phyloP scores from a whole-genome alignment of 2,888 invertebrate genomes.

The Eristalinus aeneus region DNA sequence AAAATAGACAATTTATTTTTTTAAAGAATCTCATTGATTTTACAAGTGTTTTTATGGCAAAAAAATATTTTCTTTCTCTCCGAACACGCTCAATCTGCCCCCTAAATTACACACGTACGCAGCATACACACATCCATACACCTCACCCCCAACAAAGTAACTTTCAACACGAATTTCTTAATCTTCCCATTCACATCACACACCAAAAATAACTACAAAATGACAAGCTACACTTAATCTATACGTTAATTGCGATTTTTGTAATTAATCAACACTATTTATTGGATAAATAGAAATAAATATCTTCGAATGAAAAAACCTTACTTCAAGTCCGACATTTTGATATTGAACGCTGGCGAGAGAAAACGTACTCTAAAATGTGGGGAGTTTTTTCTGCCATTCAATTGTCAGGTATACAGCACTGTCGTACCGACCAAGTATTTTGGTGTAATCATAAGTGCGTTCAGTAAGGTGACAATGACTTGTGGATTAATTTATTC shows the following conservation, averaged over 20 bases:
- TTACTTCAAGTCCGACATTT: conserved; percentile 80
- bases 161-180: conserved; percentile 33
- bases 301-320: conserved; percentile 71
- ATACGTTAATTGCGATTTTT: conserved; percentile 44
- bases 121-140: conserved; percentile 26
- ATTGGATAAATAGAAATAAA: conserved; percentile 29
- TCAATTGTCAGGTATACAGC: conserved; percentile 10
- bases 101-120: conserved; percentile 31
- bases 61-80: not conserved
- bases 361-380: conserved; percentile 21
- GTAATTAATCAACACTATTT: not conserved
- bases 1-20: conserved; percentile 30
- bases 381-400: not conserved
- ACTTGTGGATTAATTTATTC: not conserved
- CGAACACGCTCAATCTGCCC: conserved; percentile 8
- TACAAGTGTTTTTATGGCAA: not conserved
- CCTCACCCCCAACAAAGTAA: conserved; percentile 52
- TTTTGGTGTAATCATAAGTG: not conserved
- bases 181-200: not conserved
- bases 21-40: not conserved
- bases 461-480: not conserved
- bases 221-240: not conserved
- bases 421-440: conserved; percentile 15
- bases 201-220: conserved; percentile 25
- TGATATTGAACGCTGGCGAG: conserved; percentile 71